Conservation (phyloP, 2,113 vertebrate species). For the Nerophis ophidion region DNA sequence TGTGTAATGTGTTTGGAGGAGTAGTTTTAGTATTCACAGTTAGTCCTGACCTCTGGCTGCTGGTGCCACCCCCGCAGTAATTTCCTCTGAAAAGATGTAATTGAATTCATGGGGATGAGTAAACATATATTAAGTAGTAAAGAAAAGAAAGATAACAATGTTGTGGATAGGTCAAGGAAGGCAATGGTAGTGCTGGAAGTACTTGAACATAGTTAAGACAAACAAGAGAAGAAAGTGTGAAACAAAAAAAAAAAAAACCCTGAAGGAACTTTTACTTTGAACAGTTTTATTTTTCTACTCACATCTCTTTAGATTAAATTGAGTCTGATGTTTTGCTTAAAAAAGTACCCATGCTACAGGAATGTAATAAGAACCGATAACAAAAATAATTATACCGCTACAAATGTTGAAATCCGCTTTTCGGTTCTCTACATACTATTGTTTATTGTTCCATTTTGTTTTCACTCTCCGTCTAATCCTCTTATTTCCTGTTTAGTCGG, state of each 20-base stretch:
- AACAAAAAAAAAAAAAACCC: not conserved
- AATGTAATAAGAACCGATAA: no score
- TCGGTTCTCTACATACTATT: no score
- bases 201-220: constrained; percentile 66
- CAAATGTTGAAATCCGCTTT: no score
- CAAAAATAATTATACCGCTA: not conserved
- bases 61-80: constrained; percentile 57
- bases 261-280: constrained; percentile 11
- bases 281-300: constrained; percentile 1
- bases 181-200: constrained; percentile 48
- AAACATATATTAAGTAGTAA: constrained; percentile 66
- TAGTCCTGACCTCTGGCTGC: constrained; percentile 62
- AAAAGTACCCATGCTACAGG: not conserved
- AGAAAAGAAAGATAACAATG: constrained; percentile 62
- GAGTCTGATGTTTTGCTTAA: constrained; percentile 5
- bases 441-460: no score
- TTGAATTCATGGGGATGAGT: constrained; percentile 71
- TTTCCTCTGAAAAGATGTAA: constrained; percentile 68
- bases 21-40: constrained; percentile 67
- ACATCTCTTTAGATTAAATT: constrained; percentile 4
- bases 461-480: no score
- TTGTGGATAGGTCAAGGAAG: constrained; percentile 61
- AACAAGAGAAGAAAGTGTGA: constrained; percentile 40
- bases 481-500: no score
- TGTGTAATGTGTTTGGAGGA: constrained; percentile 67